Evolutionary conservation across 2,888 invertebrate genomes (phyloP).

Genomic region (Eretmocerus hayati): DNA sequence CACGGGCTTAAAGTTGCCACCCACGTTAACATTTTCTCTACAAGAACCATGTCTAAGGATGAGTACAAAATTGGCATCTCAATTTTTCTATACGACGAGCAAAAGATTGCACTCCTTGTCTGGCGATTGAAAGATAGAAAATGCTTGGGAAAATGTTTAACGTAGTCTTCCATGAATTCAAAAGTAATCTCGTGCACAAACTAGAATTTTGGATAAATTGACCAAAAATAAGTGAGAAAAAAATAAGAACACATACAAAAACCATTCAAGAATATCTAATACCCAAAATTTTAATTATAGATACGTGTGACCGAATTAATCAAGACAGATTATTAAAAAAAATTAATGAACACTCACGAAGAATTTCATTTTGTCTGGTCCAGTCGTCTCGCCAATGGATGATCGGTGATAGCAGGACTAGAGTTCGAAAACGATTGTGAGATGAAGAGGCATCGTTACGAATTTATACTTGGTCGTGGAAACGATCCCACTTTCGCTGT

Average conservation of each 20-base stretch:
- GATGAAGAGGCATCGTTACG: constrained; percentile 21
- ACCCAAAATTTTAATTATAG: too few species aligned
- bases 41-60: too few species aligned
- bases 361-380: constrained; percentile 36
- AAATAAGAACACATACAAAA: constrained; percentile 4
- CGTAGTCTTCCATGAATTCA: too few species aligned
- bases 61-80: too few species aligned
- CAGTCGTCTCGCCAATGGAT: constrained; percentile 16
- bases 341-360: constrained; percentile 33
- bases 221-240: background rate
- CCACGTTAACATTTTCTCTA: too few species aligned
- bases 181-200: background rate
- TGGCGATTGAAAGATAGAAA: too few species aligned
- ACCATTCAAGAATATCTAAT: background rate
- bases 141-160: too few species aligned
- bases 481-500: constrained; percentile 33
- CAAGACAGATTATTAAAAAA: constrained; percentile 10
- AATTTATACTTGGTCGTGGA: constrained; percentile 37
- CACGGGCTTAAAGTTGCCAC: too few species aligned
- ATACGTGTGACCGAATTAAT: background rate
- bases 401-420: constrained; percentile 26
- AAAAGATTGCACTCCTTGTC: too few species aligned
- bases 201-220: background rate
- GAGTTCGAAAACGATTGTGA: constrained; percentile 33
- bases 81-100: too few species aligned